Conservation (phyloP, 2,888 invertebrate species). For the Ferdinandea cuprea region DNA sequence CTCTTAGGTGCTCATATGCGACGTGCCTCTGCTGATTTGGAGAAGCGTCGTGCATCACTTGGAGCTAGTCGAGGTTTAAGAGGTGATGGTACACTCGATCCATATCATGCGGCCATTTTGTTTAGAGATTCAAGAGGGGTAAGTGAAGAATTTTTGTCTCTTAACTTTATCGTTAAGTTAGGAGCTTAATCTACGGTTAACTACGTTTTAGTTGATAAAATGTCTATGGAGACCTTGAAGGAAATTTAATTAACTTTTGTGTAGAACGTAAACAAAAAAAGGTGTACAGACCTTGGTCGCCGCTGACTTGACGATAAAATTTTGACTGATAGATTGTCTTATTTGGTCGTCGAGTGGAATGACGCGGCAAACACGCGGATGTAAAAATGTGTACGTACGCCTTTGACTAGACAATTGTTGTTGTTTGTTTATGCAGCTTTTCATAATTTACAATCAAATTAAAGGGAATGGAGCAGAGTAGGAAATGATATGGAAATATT, state of each 20-base stretch:
- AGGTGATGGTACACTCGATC: conserved; percentile 91
- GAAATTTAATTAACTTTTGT: not conserved
- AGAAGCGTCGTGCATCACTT: conserved; percentile 90
- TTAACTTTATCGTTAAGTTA: not conserved
- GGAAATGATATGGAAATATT: not conserved
- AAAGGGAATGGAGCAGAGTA: not conserved
- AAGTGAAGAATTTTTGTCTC: conserved; percentile 83
- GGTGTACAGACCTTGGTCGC: conserved; percentile 1
- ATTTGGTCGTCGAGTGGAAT: conserved; percentile 12
- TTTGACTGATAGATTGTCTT: conserved; percentile 4
- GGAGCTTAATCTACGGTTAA: too few species aligned
- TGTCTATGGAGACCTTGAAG: conserved; percentile 12
- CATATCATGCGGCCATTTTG: conserved; percentile 94
- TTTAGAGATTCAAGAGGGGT: conserved; percentile 97
- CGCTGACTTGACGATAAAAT: not conserved
- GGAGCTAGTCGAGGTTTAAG: conserved; percentile 85
- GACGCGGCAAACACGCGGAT: not conserved
- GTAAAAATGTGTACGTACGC: too few species aligned
- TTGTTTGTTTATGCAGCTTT: too few species aligned
- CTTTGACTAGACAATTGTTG: too few species aligned
- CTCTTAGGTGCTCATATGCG: conserved; percentile 89
- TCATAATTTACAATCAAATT: not conserved
- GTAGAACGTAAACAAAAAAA: not conserved
- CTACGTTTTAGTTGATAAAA: not conserved
- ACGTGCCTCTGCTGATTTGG: conserved; percentile 90